These are phyloP conservation scores for Rhabdornis inornatus DNA, from an alignment of 2,113 vertebrate species.

Conservation along the genomic window DNA sequence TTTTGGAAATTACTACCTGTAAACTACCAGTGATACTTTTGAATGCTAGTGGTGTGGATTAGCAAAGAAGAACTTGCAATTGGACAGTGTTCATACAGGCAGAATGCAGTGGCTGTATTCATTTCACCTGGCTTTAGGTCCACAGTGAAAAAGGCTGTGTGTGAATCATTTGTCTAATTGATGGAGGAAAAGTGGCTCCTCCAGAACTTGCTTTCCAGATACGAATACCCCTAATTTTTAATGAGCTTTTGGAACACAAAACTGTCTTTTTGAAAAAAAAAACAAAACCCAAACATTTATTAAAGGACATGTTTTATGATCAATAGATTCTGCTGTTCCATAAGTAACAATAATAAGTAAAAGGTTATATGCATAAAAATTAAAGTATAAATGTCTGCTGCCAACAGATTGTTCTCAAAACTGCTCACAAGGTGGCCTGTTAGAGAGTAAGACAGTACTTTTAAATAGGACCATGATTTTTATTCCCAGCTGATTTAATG, in stretches of 20 bases:
- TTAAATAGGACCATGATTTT: neutral
- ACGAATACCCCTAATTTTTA: neutral
- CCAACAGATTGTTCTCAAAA: neutral
- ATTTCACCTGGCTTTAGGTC: neutral
- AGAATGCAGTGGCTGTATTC: neutral
- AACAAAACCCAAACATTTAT: neutral
- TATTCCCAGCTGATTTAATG: neutral
- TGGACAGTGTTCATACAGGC: neutral
- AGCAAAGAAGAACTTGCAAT: neutral
- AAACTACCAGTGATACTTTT: neutral
- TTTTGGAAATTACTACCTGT: neutral
- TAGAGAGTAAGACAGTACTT: neutral
- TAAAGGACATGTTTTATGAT: neutral
- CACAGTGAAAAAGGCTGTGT: neutral
- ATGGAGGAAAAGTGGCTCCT: neutral
- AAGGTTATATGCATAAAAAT: neutral
- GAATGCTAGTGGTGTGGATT: neutral
- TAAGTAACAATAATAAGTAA: neutral
- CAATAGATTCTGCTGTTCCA: neutral
- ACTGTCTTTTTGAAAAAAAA: neutral
- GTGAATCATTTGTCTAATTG: neutral
- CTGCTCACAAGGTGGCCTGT: neutral
- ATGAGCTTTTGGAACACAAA: neutral
- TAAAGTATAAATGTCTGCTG: neutral
- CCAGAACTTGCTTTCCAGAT: neutral